Base-by-base conservation (phyloP, 2,888 invertebrate genomes). In the Hoplodrina ambigua region DNA sequence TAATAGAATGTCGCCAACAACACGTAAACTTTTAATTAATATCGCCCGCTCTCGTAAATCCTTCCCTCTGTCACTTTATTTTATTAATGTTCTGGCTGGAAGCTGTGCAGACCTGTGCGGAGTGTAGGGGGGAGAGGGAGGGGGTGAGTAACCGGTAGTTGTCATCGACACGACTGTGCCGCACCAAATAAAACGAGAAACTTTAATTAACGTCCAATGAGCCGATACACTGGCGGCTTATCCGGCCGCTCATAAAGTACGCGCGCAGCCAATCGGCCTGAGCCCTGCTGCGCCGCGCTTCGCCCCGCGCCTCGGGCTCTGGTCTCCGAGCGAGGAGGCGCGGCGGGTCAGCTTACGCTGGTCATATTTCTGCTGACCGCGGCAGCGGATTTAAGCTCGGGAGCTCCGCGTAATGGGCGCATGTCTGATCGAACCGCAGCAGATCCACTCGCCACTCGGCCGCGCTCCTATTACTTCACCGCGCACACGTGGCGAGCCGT, bases 161-260 rank as follows among this genome's bases (percentile, higher is more conserved):
- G 83, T 81, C 83, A 77, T 71, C 83, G 81, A 63, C 82, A 77
- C 64, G 53, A 66, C 41, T 52, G 68, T 57, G 50, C 66, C 56
- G 66, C 71, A 62, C 61, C 62, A 62, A 80, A 75, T 72, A 75
- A 76, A 78, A 80, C 71, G 73, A 84, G 75, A 76, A 80, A 85
- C 72, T 79, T 83, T 84, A 84, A 85, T 84, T 83, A 83, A 79
- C 74, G 81, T 72, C 69, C 74, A 82, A 80, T 83, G 85, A 83
- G 69, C 71, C 76, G 74, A 71, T 83, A 72, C 71, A 67, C 64
- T 61, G 64, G 66, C 50, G 66, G 67, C 69, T 80, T 76, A 80
- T 74, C 74, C 70, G 5, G 64, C 57, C 50, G 46, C 76, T 63
- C 81, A 53, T 71, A 67, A 69, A 70, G 66, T 71, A 57, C 41